phyloP scores from a whole-genome alignment of 1,140 invertebrate genomes.

The Drosophila kohkoa region DNA sequence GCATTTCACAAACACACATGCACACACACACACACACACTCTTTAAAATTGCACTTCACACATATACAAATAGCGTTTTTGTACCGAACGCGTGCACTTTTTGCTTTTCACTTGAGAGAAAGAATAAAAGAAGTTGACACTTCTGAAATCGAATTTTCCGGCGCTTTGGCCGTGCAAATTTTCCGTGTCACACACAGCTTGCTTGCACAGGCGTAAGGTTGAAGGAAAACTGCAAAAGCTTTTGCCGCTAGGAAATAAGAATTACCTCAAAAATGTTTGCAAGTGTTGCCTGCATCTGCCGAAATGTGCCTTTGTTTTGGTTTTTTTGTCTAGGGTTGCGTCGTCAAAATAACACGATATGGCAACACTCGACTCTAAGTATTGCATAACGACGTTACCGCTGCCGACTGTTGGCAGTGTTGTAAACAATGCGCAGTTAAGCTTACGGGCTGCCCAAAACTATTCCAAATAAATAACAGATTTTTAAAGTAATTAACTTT shows the following conservation, averaged over 20 bases:
- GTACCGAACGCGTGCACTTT: slow-evolving; percentile 44
- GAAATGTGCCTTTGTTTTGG: slow-evolving; percentile 54
- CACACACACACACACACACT: slow-evolving; percentile 4
- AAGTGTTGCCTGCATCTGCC: slow-evolving; percentile 56
- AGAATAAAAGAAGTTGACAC: slow-evolving; percentile 34
- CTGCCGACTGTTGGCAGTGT: slow-evolving; percentile 9
- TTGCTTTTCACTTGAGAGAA: slow-evolving; percentile 18
- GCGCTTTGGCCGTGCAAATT: slow-evolving; percentile 23
- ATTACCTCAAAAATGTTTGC: slow-evolving; percentile 53
- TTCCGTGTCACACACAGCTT: slow-evolving; percentile 31
- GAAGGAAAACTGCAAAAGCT: slow-evolving; percentile 59
- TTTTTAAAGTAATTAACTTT: not conserved
- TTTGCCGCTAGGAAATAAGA: slow-evolving; percentile 56
- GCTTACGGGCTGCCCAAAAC: not conserved
- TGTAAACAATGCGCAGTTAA: slow-evolving; percentile 2
- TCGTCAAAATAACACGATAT: slow-evolving; percentile 7
- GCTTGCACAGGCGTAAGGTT: slow-evolving; percentile 48
- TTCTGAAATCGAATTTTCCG: slow-evolving; percentile 49
- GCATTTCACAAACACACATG: slow-evolving; percentile 33
- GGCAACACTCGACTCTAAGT: slow-evolving; percentile 32
- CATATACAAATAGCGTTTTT: slow-evolving; percentile 44
- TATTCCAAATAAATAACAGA: not conserved
- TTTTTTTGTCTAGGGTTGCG: slow-evolving; percentile 47
- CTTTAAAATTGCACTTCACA: slow-evolving; percentile 7
- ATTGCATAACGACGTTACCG: slow-evolving; percentile 26